Evolutionary conservation across 64 coral and sea anemone species (phyloP), one percentile per base, ranked within the genome.

Genomic region (Dendronephthya gigantea): DNA sequence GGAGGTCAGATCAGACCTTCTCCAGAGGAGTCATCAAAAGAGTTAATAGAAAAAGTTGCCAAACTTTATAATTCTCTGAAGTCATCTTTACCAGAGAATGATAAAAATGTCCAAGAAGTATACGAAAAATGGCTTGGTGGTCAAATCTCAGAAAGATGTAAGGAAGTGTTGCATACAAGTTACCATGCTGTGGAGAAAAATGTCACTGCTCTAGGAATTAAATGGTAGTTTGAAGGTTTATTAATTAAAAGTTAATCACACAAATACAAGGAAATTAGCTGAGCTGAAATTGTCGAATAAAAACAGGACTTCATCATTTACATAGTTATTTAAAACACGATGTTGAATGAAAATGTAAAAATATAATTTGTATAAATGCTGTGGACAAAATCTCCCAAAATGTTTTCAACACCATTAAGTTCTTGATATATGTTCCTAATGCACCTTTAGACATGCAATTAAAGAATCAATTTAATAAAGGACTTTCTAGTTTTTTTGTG

Each of bases 111-210:
- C 2, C 84, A 90, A 43, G 81, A 86, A 48, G 83, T 96, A 5
- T 96, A 96, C 89, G 88, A 81, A 91, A 92, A 62, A 82, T 96
- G 94, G 94, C 85, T 96, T 12, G 94, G 55, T 35, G 89, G 88
- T 19, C 69, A 88, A 65, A 83, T 58, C 52, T 92, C 94, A 16
- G 88, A 88, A 58, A 90, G 89, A 96, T 90, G 82, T 70, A 27
- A 86, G 45, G n/a, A 68, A 83, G 90, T 96, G 79, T 82, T 96
- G 29, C 93, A 96, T 50, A 96, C 93, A n/a, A 89, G 76, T 29
- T 96, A 96, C 40, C 93, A 96, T 52, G 90, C 92, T 50, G 72
- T 96, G 17, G 93, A 96, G 79, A 96, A 96, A 19, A 69, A 92
- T 0, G 87, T 88, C 28, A 96, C 90, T 4, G 90, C 93, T 7